phyloP scores from a whole-genome alignment of 2,113 vertebrate genomes.

The Psettodes erumei region DNA sequence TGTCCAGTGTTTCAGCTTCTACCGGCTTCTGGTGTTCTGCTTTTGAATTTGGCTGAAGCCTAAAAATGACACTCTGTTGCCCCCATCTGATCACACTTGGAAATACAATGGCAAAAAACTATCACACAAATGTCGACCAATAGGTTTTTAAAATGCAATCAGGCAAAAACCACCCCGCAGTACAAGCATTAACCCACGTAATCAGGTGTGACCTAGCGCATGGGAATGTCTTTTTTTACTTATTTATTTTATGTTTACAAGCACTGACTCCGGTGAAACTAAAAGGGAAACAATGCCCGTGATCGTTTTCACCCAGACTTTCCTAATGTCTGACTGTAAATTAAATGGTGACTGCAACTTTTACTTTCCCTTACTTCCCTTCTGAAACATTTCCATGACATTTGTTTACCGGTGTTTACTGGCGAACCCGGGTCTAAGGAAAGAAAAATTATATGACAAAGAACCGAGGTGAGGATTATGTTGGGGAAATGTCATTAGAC shows the following conservation, averaged over 20 bases:
- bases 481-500: background rate
- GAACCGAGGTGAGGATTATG: background rate
- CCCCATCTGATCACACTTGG: slow-evolving; percentile 42
- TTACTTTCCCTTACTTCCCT: background rate
- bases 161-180: background rate
- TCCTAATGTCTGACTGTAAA: slow-evolving; percentile 22
- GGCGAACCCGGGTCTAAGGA: background rate
- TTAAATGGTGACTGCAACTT: background rate
- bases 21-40: background rate
- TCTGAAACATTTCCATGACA: slow-evolving; percentile 45
- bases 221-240: slow-evolving; percentile 6
- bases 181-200: background rate
- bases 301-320: slow-evolving; percentile 34
- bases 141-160: background rate
- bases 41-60: background rate
- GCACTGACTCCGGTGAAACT: slow-evolving; percentile 10
- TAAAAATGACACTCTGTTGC: slow-evolving; percentile 18
- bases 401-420: background rate
- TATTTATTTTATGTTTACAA: no score
- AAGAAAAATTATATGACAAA: background rate
- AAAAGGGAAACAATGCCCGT: slow-evolving; percentile 6
- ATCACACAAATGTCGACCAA: background rate
- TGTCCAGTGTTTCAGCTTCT: background rate
- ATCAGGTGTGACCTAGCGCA: no score
- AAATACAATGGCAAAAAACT: slow-evolving; percentile 10